Conservation (phyloP, 2,113 vertebrate genomes). For the Tetrao urogallus region DNA sequence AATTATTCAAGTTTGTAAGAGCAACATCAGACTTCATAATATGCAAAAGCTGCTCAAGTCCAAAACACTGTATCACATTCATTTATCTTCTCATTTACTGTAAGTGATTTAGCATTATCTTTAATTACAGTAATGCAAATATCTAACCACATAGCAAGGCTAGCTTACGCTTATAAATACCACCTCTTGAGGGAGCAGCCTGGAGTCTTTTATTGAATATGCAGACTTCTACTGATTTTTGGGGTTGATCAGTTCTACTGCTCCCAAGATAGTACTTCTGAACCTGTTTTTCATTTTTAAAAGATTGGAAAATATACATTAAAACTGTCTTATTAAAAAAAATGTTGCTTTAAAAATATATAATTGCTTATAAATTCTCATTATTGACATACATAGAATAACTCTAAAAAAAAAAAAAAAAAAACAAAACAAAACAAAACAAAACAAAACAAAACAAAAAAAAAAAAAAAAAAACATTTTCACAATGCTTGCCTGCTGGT, state of each 20-base stretch:
- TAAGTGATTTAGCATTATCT: not conserved
- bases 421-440: too few relatives aligned
- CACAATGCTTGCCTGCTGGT: not conserved
- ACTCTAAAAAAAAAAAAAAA: rapidly evolving
- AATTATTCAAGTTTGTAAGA: not conserved
- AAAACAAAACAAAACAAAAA: too few relatives aligned
- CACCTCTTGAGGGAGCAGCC: not conserved
- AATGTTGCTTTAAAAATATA: not conserved
- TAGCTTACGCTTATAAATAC: not conserved
- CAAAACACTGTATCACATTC: rapidly evolving
- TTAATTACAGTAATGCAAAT: not conserved
- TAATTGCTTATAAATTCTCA: not conserved
- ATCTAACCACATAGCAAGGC: not conserved
- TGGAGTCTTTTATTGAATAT: not conserved
- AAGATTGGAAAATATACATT: not conserved
- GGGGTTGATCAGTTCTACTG: not conserved
- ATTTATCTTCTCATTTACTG: too few relatives aligned
- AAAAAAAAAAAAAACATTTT: not conserved
- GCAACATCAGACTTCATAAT: not conserved
- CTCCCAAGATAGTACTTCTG: not conserved
- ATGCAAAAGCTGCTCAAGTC: not conserved
- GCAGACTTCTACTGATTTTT: not conserved
- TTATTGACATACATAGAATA: not conserved
- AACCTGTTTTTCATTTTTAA: not conserved
- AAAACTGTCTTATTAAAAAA: not conserved